Base-by-base conservation (phyloP, 2,113 vertebrate species). In the Opisthocomus hoazin region DNA sequence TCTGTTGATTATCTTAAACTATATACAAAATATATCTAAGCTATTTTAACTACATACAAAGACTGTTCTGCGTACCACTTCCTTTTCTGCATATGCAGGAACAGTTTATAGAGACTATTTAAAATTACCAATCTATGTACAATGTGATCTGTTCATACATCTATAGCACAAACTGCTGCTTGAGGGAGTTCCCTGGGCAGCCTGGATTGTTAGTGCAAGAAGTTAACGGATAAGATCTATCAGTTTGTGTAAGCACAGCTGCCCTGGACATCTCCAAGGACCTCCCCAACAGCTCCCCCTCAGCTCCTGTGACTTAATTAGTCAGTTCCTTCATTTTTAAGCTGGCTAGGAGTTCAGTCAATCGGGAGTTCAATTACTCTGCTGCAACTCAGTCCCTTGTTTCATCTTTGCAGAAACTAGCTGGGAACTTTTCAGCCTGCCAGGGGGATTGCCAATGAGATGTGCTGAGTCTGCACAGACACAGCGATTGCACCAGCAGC, bases 371-470 rank as follows among this genome's bases (percentile, higher is more conserved):
- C 12, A 8, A 6, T 57, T 63, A 29, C 48, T 43, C 30, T 63
- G 43, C 48, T 87, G 54, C 22, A 51, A 11, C 29, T 66, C 39
- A 70, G 39, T 30, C 27, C 18, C 4, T 30, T 70, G 46, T n/a
- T 58, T 53, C 2, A 0, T 43, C 26, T 71, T 63, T 43, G 41
- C 46, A 70, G 73, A 75, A 51, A n/a, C 32, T 8, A 18, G 10
- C 2, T 0, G 32, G 29, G 32, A 69, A 69, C 50, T 34, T 30
- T 39, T 82, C 54, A 39, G 39, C 22, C 65, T 65, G 45, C 15
- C 3, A 0, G 14, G 20, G 43, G 43, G 10, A 22, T 36, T 70
- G 36, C 27, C 4, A 1, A 10, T 0, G 1, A 56, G 22, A 16
- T 50, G 48, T 50, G 63, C 64, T 27, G 36, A 43, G 24, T 18